Evolutionary conservation across 1,140 invertebrate species (phyloP).

Genomic region (Drosophila nikananu): DNA sequence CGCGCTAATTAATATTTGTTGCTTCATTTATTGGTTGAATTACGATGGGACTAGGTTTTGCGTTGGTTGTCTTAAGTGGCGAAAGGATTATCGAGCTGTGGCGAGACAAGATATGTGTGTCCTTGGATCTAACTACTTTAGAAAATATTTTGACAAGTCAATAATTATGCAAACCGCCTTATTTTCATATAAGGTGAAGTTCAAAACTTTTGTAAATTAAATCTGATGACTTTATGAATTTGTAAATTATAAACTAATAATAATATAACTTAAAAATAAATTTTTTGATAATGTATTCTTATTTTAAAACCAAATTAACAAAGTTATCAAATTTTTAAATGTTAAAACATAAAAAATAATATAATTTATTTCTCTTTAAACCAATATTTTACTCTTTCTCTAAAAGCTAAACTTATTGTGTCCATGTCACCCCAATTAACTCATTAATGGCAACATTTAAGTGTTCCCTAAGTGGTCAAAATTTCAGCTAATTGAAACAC

Average conservation of each 20-base stretch:
- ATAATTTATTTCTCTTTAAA: not conserved
- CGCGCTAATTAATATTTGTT: conserved; percentile 73
- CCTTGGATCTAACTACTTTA: not conserved
- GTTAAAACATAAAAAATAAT: not conserved
- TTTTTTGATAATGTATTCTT: not conserved
- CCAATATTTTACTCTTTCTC: not conserved
- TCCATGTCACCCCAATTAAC: not conserved
- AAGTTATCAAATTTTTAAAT: too few relatives aligned
- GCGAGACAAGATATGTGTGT: not conserved
- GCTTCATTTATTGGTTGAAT: conserved; percentile 62
- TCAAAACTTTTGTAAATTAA: not conserved
- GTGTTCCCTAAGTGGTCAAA: not conserved
- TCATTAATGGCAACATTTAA: not conserved
- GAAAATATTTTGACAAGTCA: not conserved
- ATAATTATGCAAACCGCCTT: not conserved
- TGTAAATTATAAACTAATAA: not conserved
- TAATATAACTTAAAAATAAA: not conserved
- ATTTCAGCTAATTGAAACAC: not conserved
- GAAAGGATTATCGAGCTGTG: conserved; percentile 39
- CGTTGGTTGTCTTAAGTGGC: conserved; percentile 19
- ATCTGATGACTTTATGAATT: not conserved
- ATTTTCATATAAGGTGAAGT: not conserved
- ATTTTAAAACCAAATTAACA: not conserved
- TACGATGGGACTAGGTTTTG: conserved; percentile 7
- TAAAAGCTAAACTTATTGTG: too few relatives aligned